Evolutionary conservation across 2,797 vertebrate genomes (phyloP).

Genomic region (Vireo griseus): DNA sequence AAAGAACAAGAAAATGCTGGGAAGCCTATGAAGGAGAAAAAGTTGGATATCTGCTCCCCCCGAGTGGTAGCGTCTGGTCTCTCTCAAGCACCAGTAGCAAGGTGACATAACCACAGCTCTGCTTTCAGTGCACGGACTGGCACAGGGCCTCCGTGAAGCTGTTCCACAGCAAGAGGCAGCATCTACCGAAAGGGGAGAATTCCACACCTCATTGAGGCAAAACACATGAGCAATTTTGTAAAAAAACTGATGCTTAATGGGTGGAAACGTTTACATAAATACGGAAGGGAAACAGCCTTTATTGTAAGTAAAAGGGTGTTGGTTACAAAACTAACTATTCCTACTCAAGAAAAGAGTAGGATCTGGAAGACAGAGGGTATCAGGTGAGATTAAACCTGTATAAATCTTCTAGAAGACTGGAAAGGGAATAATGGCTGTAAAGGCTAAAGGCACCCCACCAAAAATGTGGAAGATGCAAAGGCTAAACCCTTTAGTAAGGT

Average conservation of each 20-base stretch:
- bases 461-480: background rate
- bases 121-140: background rate
- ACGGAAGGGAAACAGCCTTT: background rate
- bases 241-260: background rate
- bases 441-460: background rate
- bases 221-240: background rate
- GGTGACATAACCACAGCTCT: accelerated
- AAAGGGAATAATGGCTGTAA: background rate
- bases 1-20: background rate
- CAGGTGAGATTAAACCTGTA: background rate
- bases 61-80: accelerated
- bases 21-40: background rate
- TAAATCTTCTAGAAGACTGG: background rate
- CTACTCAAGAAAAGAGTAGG: background rate
- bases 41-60: background rate
- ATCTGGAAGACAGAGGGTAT: background rate
- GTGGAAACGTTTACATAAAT: background rate
- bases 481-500: background rate
- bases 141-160: background rate
- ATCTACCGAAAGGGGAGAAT: background rate
- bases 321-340: too few relatives aligned
- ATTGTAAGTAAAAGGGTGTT: background rate
- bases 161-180: background rate
- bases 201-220: background rate
- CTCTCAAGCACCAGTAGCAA: background rate